Evolutionary conservation across 2,888 invertebrate genomes (phyloP), one percentile per base, ranked within the genome.

Genomic region (Caenorhabditis sp.): DNA sequence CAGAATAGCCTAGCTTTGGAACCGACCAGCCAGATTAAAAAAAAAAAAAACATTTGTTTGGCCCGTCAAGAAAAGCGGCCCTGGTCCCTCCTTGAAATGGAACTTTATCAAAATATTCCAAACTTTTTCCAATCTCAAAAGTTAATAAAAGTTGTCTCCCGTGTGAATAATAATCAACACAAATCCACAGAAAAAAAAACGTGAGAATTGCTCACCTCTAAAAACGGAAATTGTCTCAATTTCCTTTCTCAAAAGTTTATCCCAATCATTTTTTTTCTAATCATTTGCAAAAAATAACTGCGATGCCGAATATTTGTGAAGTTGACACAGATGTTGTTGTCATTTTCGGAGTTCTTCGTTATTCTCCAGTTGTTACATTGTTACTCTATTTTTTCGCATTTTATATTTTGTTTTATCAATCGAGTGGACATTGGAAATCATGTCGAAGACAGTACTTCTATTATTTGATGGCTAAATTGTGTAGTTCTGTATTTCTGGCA

Each of bases 361-460:
- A 59, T 21, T 66, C 70, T 23, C 62, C 66, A 26, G 24, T 70
- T 0, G 10, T 55, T 0, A 50, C 57, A 0, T 36, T 70, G 31
- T 62, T 64, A 4, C 14, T 66, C 6, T 66, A 62, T 27, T 8
- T 63, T 1, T 66, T 70, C 51, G 70, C 70, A 24, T 66, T 55
- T 8, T 70, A 55, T 23, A 37, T 70, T 21, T 37, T 70, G n/a
- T 36, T 27, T 1, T 36, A 31, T 23, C 62, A 66, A 24, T 70
- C 70, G 12, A 70, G 70, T 36, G 59, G 62, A 51, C 70, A 70
- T 57, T 50, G 59, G 6, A 66, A 63, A n/a, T 60, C 70, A 26
- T 60, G 62, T 0, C 66, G 66, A 31, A 31, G 60, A 0, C 61
- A 66, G 0, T 70, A 66, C 43, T 60, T 24, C 12, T 66, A 50